Evolutionary conservation across 2,888 invertebrate species (phyloP).

Genomic region (Sphecodes monilicornis): DNA sequence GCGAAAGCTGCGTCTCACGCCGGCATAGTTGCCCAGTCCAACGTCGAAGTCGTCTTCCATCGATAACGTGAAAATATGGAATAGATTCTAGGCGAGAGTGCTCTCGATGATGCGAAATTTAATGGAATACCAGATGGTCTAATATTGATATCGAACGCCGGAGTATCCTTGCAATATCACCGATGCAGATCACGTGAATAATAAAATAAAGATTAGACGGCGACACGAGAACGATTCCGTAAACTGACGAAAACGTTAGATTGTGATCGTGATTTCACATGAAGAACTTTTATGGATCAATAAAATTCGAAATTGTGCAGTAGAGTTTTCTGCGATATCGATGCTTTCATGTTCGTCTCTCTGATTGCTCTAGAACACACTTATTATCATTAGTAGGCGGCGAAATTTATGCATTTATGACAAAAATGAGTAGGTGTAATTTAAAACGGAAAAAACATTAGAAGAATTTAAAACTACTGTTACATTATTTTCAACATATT

Average conservation of each 20-base stretch:
- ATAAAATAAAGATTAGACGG: constrained; percentile 53
- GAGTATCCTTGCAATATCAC: constrained; percentile 34
- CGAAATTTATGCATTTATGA: too few species aligned
- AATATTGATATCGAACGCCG: constrained; percentile 53
- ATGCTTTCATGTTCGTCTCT: not conserved
- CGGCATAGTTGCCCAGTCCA: not conserved
- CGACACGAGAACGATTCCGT: not conserved
- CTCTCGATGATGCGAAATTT: constrained; percentile 52
- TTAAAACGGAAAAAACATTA: too few species aligned
- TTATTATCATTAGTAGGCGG: too few species aligned
- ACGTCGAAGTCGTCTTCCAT: constrained; percentile 21
- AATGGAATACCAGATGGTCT: constrained; percentile 62
- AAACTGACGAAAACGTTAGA: constrained; percentile 19
- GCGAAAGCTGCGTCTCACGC: not conserved
- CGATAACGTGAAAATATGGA: constrained; percentile 60
- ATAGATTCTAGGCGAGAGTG: constrained; percentile 48
- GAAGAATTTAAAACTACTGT: too few species aligned
- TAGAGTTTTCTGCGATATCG: not conserved
- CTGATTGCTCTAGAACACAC: too few species aligned
- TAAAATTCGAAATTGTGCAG: not conserved
- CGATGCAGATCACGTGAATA: constrained; percentile 47
- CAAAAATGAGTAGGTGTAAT: too few species aligned
- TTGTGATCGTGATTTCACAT: not conserved
- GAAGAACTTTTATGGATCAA: constrained; percentile 7
- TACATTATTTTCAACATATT: too few species aligned